A percentile compares a stretch with the other conserved stretches of the same genome.
These are phyloP conservation scores for Homarus americanus DNA, from an alignment of 1,140 invertebrate species.

Conservation along the genomic window DNA sequence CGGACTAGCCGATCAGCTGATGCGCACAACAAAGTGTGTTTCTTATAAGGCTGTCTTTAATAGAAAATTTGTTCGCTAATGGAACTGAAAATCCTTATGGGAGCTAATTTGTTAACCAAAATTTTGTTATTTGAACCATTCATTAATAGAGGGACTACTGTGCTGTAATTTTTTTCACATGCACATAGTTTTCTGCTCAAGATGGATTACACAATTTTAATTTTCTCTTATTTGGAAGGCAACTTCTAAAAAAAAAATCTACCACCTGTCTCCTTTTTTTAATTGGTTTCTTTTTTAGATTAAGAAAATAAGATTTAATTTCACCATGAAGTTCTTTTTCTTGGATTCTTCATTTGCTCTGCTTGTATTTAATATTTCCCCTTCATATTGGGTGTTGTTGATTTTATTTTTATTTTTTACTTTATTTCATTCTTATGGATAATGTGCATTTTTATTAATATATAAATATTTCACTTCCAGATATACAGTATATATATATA, in stretches of 20 bases:
- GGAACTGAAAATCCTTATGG: too few species aligned
- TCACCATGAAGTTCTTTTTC: neutral
- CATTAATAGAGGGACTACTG: too few species aligned
- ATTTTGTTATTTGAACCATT: too few species aligned
- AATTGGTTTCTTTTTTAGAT: neutral
- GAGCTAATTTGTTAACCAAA: too few species aligned
- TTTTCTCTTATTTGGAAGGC: neutral
- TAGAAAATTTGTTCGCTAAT: too few species aligned
- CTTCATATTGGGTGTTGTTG: conserved; percentile 68
- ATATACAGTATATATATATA: too few species aligned
- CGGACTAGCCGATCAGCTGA: too few species aligned
- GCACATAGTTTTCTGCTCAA: neutral
- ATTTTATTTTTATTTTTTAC: conserved; percentile 17
- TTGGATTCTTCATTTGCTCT: conserved; percentile 35
- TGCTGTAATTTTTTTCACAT: too few species aligned
- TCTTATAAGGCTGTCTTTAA: too few species aligned
- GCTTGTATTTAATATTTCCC: conserved; percentile 57
- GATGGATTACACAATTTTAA: neutral
- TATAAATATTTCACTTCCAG: too few species aligned
- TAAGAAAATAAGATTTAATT: neutral
- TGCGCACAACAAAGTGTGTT: too few species aligned
- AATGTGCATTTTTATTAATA: conserved; percentile 20
- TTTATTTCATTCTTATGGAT: conserved; percentile 29
- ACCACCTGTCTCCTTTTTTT: neutral
- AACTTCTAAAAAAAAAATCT: neutral